Base-by-base conservation (phyloP, 1,140 invertebrate genomes). In the Drusus annulatus region DNA sequence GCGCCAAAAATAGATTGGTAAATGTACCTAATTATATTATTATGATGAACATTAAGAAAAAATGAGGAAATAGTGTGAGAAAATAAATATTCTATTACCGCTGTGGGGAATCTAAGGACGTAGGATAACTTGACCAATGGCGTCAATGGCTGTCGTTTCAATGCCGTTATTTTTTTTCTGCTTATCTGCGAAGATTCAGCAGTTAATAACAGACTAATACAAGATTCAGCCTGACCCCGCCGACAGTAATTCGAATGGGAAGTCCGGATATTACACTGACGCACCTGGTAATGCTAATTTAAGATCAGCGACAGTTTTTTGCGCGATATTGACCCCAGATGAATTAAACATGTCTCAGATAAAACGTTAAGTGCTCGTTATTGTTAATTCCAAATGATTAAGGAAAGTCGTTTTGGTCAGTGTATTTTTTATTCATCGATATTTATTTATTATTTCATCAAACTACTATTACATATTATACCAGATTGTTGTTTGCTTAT, bases 191-290 rank as follows among this genome's bases (percentile, higher is more conserved):
- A 63, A 63, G 60, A 56, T 28, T 31, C 15, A 31, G 13, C 63
- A 16, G 16, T 45, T 45, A 69, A 23, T n/a, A n/a, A n/a, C n/a
- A 21, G 8, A 50, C n/a, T n/a, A 1, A 50, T n/a, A 23, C 28
- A 50, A 69, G 31, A 56, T 1, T 6, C 8, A 69, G 17, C 21
- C 45, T 69, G 17, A 16, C 21, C 13, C 7, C n/a, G n/a, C 36
- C 65, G 23, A 69, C 7, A 69, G 6, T 45, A 45, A 69, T 69
- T 69, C 45, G 31, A 10, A 45, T 7, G 65, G 65, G 65, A 69
- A 69, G 65, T 69, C 65, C 65, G 60, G 19, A 23, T 63, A 45
- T 58, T 2, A 16, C 16, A 28, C 19, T 69, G 65, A 69, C 65
- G 65, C 65, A 69, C 65, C 36, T 50, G 13, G 28, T 45, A 17